Conservation (phyloP, 2,113 vertebrate species). For the Takifugu bimaculatus region DNA sequence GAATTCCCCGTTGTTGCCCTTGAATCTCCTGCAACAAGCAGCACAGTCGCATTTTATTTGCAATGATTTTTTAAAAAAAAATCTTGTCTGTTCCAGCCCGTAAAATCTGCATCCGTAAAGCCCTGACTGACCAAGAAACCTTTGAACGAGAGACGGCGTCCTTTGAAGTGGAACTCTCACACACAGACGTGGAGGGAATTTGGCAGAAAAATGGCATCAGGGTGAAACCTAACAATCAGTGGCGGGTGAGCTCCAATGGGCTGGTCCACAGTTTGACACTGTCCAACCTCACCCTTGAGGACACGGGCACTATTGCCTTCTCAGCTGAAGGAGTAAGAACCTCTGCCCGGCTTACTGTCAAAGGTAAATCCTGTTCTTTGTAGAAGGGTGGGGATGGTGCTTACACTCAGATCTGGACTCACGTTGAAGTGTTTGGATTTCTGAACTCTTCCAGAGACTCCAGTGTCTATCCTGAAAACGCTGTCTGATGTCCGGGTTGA, state of each 20-base stretch:
- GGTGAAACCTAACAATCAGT: slow-evolving; percentile 79
- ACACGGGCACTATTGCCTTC: slow-evolving; percentile 84
- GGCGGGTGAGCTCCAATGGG: slow-evolving; percentile 76
- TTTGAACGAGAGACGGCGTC: slow-evolving; percentile 84
- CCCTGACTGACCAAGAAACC: slow-evolving; percentile 79
- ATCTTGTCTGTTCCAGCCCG: slow-evolving; percentile 70
- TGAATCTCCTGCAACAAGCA: slow-evolving; percentile 5
- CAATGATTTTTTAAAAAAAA: neutral
- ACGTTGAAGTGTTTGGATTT: neutral
- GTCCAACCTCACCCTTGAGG: slow-evolving; percentile 79
- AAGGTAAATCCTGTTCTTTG: slow-evolving; percentile 65
- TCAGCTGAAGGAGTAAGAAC: slow-evolving; percentile 81
- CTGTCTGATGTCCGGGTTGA: slow-evolving; percentile 78
- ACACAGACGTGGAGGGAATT: slow-evolving; percentile 78
- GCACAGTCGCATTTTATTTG: neutral
- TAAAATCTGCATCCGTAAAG: slow-evolving; percentile 78
- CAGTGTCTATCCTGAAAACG: slow-evolving; percentile 79
- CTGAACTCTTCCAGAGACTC: slow-evolving; percentile 76
- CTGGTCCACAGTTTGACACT: slow-evolving; percentile 80
- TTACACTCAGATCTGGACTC: neutral
- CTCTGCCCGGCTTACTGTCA: slow-evolving; percentile 79
- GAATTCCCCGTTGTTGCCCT: slow-evolving; percentile 20
- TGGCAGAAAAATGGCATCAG: slow-evolving; percentile 89
- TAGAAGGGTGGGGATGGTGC: neutral
- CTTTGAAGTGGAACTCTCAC: slow-evolving; percentile 88